A percentile compares a stretch with the other conserved stretches of the same genome.
These are phyloP conservation scores for Anthophora plumipes DNA, from an alignment of 2,888 invertebrate species.

Conservation along the genomic window DNA sequence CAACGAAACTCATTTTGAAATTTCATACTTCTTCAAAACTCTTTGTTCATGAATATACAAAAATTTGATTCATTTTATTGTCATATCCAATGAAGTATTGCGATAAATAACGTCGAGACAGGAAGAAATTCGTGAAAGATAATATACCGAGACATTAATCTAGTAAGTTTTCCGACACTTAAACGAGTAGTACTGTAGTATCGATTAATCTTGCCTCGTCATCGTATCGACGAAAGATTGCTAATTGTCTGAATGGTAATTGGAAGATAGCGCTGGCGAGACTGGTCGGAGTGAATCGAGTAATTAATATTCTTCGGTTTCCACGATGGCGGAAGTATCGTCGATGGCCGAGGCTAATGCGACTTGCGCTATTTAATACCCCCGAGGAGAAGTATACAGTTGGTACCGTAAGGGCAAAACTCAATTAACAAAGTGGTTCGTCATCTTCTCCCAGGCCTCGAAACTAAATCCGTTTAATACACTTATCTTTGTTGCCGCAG, in stretches of 20 bases:
- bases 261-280: background rate
- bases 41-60: no score
- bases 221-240: slow-evolving; percentile 3
- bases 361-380: slow-evolving; percentile 64
- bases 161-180: no score
- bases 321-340: slow-evolving; percentile 22
- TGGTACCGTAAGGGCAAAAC: slow-evolving; percentile 62
- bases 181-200: background rate
- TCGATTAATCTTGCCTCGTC: background rate
- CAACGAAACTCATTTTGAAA: no score
- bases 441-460: slow-evolving; percentile 69
- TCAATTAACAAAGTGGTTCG: slow-evolving; percentile 76
- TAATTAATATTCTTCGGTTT: slow-evolving; percentile 51
- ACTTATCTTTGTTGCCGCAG: slow-evolving; percentile 81
- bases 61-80: no score
- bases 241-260: slow-evolving; percentile 4
- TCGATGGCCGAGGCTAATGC: slow-evolving; percentile 59
- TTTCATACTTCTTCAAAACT: no score
- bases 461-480: slow-evolving; percentile 75
- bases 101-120: background rate
- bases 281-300: background rate
- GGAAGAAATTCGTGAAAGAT: no score
- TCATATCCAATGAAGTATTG: no score
- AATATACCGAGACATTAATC: no score
- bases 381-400: slow-evolving; percentile 48